phyloP scores from a whole-genome alignment of 2,888 invertebrate genomes.

The Watsonalla binaria region DNA sequence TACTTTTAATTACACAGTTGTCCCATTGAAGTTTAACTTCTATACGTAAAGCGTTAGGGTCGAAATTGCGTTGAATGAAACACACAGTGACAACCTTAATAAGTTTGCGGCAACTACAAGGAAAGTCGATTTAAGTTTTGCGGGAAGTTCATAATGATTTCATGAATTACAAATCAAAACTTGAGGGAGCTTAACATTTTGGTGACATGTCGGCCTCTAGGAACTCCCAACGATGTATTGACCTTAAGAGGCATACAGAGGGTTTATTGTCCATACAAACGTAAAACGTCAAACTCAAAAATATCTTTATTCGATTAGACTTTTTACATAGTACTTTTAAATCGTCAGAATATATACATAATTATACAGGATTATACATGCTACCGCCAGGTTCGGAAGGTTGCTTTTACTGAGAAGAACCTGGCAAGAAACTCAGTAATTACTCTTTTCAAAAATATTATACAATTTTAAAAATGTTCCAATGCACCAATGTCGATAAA shows the following conservation, averaged over 20 bases:
- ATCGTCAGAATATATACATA: no score
- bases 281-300: no score
- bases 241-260: constrained; percentile 7
- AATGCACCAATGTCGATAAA: no score
- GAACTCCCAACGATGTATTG: constrained; percentile 5
- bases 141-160: constrained; percentile 40
- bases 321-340: no score
- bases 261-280: no score
- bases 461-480: no score
- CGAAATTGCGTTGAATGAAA: not conserved
- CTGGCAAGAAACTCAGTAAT: no score
- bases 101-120: constrained; percentile 32
- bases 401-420: no score
- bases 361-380: no score
- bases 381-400: no score
- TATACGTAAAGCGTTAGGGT: not conserved
- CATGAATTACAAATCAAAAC: constrained; percentile 43
- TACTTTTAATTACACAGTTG: not conserved
- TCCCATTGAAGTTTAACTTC: not conserved
- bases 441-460: no score
- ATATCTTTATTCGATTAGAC: no score
- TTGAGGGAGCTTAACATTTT: constrained; percentile 19
- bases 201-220: constrained; percentile 15
- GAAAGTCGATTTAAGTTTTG: constrained; percentile 47
- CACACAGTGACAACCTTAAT: not conserved